phyloP scores from a whole-genome alignment of 2,113 vertebrate species.

The Macrotis lagotis region DNA sequence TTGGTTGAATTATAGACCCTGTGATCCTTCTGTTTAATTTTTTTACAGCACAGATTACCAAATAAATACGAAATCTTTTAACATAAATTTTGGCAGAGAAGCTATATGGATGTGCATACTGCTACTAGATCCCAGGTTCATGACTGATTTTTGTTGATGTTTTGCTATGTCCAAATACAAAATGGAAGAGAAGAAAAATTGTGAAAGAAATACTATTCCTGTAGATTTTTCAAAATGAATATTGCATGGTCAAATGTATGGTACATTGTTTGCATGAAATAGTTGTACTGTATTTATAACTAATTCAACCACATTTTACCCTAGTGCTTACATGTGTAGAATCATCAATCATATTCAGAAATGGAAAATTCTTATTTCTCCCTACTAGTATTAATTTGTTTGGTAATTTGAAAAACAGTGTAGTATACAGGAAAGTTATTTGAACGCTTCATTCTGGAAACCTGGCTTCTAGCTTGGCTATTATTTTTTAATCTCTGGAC shows the following conservation, averaged over 20 bases:
- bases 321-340: background rate
- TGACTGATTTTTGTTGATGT: slow-evolving; percentile 3
- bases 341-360: background rate
- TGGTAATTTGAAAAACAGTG: background rate
- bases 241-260: background rate
- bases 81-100: background rate
- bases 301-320: background rate
- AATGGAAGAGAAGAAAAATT: background rate
- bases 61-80: background rate
- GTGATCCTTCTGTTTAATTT: background rate
- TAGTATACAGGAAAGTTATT: background rate
- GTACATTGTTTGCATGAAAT: background rate
- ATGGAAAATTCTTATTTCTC: background rate
- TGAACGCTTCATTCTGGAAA: background rate
- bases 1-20: background rate
- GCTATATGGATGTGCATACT: background rate
- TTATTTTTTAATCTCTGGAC: background rate
- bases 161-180: background rate
- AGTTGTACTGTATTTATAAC: background rate
- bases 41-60: background rate
- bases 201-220: background rate
- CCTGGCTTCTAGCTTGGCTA: background rate
- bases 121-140: background rate
- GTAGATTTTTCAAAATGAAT: background rate
- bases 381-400: background rate